Base-by-base conservation (phyloP, 1,140 invertebrate genomes). In the Leptinotarsa texana region DNA sequence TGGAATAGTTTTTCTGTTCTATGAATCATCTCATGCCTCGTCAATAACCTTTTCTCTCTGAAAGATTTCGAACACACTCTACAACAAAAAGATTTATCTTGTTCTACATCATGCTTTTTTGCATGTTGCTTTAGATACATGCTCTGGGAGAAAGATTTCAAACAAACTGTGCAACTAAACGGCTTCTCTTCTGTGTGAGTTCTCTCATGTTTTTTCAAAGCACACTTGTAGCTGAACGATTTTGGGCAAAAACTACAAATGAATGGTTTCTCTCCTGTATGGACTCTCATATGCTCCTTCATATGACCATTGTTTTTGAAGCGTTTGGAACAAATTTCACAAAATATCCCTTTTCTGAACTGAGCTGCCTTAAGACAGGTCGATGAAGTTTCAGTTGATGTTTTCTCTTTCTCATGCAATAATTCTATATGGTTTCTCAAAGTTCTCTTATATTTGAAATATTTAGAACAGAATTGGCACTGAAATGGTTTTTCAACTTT, bases 71-170 rank as follows among this genome's bases (percentile, higher is more conserved):
- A 63, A 67, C 80, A 82, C 33, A 77, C 42, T 13, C 66, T 51
- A 82, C 93, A 94, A 79, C 89, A 88, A 82, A 93, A 94, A 0
- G 93, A 93, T 77, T 92, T 88, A 42, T 42, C 33, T 11, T 42
- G 33, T 81, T 93, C 91, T 8, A 93, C 93, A 33, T 91, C 93
- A 85, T 94, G 93, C 0, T 72, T 80, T 24, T 78, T 72, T 51
- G 77, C 76, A 71, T 87, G 86, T 13, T 42, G 5, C 13, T 17
- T 22, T 17, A 57, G n/a, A 57, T 57, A 17, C 8, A n/a, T 3
- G 13, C 8, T 51, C 5, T 27, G 15, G 33, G 21, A 88, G 73
- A 88, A 89, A 15, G 85, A 73, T 18, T 88, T 82, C 3, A 86
- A 80, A 75, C 88, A 89, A 15, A 86, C 80, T 17, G 86, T 82